These are phyloP conservation scores for Drosophila sechellia DNA, from an alignment of 1,140 invertebrate genomes.

Conservation along the genomic window DNA sequence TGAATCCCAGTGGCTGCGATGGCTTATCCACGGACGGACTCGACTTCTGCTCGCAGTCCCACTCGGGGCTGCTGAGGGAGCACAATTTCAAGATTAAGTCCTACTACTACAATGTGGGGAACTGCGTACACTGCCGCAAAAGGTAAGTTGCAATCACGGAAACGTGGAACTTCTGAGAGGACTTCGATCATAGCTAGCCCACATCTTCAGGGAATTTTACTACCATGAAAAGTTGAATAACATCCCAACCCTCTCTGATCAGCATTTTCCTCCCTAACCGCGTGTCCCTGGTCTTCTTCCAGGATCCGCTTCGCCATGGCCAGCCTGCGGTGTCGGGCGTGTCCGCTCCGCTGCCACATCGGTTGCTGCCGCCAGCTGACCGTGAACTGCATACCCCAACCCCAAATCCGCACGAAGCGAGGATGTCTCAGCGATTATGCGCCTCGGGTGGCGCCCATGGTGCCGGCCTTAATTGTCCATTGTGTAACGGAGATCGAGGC, in stretches of 20 bases:
- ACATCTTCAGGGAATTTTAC: too few species aligned
- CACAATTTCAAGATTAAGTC: slow-evolving; percentile 94
- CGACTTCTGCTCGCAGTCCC: slow-evolving; percentile 42
- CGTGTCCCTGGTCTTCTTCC: neutral
- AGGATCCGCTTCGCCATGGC: slow-evolving; percentile 90
- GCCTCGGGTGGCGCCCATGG: slow-evolving; percentile 93
- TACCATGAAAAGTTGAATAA: too few species aligned
- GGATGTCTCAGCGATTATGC: slow-evolving; percentile 93
- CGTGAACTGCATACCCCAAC: slow-evolving; percentile 90
- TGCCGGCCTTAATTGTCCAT: slow-evolving; percentile 96
- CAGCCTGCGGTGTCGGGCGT: slow-evolving; percentile 90
- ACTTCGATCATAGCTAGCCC: too few species aligned
- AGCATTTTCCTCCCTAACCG: too few species aligned
- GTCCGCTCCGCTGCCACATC: slow-evolving; percentile 88
- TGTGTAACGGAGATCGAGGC: slow-evolving; percentile 96
- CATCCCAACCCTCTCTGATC: too few species aligned
- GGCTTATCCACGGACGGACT: slow-evolving; percentile 34
- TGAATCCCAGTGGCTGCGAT: slow-evolving; percentile 60
- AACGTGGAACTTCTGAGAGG: too few species aligned
- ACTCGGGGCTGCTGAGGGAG: slow-evolving; percentile 59
- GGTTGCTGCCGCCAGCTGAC: slow-evolving; percentile 91
- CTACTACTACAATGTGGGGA: slow-evolving; percentile 92
- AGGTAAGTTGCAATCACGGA: slow-evolving; percentile 84
- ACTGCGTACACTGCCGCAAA: slow-evolving; percentile 92
- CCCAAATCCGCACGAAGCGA: slow-evolving; percentile 82